Evolutionary conservation across 2,797 vertebrate species (phyloP).

Genomic region (Muscicapa striata): DNA sequence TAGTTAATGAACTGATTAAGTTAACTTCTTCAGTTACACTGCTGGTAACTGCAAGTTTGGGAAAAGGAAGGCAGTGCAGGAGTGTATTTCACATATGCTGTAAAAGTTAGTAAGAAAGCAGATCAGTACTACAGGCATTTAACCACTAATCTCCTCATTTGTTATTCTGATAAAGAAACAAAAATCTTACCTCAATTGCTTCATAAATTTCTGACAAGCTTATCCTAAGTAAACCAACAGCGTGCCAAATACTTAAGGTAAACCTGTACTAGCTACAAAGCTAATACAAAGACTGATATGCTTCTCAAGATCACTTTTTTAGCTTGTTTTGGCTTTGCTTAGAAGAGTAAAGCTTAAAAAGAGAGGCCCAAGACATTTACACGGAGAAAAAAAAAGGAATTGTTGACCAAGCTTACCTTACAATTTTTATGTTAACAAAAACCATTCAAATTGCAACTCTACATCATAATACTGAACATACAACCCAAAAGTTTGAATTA

Average conservation of each 20-base stretch:
- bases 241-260: slow-evolving; percentile 39
- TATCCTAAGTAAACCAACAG: slow-evolving; percentile 20
- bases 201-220: neutral
- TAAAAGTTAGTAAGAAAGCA: slow-evolving; percentile 26
- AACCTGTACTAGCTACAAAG: slow-evolving; percentile 23
- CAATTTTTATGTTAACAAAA: neutral
- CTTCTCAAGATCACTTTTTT: neutral
- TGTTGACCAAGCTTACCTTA: neutral
- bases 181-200: neutral
- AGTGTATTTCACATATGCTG: neutral
- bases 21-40: slow-evolving; percentile 25
- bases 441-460: neutral
- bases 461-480: neutral
- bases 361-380: neutral
- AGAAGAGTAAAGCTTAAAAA: slow-evolving; percentile 12
- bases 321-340: slow-evolving; percentile 27
- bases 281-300: neutral
- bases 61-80: slow-evolving; percentile 10
- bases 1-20: slow-evolving; percentile 51
- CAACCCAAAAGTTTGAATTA: neutral
- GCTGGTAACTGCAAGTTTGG: slow-evolving; percentile 26
- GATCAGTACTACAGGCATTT: neutral
- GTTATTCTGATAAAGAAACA: slow-evolving; percentile 12
- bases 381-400: neutral
- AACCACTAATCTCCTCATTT: slow-evolving; percentile 9